Base-by-base conservation (phyloP, 1,140 invertebrate species). In the Philopotamus ludificatus region DNA sequence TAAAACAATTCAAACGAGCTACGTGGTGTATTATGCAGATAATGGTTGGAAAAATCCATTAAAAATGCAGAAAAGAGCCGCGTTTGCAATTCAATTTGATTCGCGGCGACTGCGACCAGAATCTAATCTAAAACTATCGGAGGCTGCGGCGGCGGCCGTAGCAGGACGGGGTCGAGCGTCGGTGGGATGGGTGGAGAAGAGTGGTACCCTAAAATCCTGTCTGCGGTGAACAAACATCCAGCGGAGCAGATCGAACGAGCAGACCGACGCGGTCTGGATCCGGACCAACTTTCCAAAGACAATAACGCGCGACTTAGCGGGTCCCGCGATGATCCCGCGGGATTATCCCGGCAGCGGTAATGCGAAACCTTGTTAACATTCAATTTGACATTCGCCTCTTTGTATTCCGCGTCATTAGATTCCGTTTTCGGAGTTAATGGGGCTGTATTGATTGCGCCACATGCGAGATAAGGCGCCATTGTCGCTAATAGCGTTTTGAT, bases 61-160 rank as follows among this genome's bases (percentile, higher is more conserved):
- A n/a, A n/a, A n/a, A n/a, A n/a, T n/a, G n/a, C n/a, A n/a, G n/a
- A n/a, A n/a, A n/a, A n/a, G n/a, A n/a, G 26, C 53, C 16, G 53
- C 41, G 53, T 57, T 57, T 57, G 53, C 26, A 16, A 39, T 57
- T 25, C 53, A 41, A 57, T 57, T 57, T 21, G 9, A 25, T 28
- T 20, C 16, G 53, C 53, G 53, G 22, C 21, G 20, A 34, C 12
- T 12, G 4, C n/a, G 22, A 15, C 26, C 34, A 25, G 21, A 34
- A 57, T 57, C 25, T 57, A 57, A 57, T 57, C 53, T 25, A 21
- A 41, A 57, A 57, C 53, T 57, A 41, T 57, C 25, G 26, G 53
- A 16, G 12, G 45, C 9, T 9, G 45, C 20, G 18, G 45, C 20
- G 23, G 23, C 10, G 20, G 20, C 23, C 45, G 34, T 39, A n/a